These are phyloP conservation scores for Megaceryle alcyon DNA, from an alignment of 2,797 vertebrate genomes.

Conservation along the genomic window DNA sequence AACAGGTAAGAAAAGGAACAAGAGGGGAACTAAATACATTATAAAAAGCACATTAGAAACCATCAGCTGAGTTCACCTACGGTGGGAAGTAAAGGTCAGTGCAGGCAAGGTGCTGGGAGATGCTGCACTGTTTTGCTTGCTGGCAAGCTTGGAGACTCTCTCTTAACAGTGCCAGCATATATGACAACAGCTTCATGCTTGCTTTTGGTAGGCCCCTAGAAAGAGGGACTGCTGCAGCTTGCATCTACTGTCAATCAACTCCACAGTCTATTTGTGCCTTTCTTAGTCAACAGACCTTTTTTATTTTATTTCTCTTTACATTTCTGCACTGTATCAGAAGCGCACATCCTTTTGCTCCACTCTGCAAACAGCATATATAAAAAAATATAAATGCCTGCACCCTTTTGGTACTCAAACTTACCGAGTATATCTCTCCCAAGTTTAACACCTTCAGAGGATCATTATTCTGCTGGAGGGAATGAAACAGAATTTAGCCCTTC, in stretches of 20 bases:
- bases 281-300: constrained; percentile 8
- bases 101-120: not conserved
- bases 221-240: not conserved
- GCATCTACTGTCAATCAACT: not conserved
- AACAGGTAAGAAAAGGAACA: not conserved
- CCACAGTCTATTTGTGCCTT: not conserved
- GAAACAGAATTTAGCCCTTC: not conserved
- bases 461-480: not conserved
- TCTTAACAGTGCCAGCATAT: not conserved
- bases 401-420: not conserved
- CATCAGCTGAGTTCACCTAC: not conserved
- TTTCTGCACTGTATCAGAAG: constrained; percentile 1
- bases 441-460: not conserved
- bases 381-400: not conserved
- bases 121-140: not conserved
- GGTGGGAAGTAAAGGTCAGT: not conserved
- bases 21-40: not conserved
- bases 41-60: not conserved
- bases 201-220: not conserved
- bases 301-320: not conserved
- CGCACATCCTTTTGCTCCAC: not conserved
- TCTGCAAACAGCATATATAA: not conserved
- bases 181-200: not conserved
- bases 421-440: not conserved
- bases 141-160: not conserved